These are phyloP conservation scores for Apostichopus japonicus DNA, from an alignment of 35 echinoderm and acorn worm species.

Conservation along the genomic window DNA sequence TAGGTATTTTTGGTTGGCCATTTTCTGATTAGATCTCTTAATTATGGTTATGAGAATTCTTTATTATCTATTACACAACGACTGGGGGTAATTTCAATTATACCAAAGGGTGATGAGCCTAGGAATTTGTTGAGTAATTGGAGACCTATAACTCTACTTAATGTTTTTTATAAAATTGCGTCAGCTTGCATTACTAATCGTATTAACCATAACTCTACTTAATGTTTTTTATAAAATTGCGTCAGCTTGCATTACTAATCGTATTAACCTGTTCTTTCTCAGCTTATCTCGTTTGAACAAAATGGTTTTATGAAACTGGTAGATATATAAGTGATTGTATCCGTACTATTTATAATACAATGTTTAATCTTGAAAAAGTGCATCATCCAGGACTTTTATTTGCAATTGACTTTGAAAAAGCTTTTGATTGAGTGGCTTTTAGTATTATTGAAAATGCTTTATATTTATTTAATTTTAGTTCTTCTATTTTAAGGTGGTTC, in stretches of 20 bases:
- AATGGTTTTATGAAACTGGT: slow-evolving; percentile 2
- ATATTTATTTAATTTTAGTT: background rate
- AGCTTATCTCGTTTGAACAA: slow-evolving; percentile 17
- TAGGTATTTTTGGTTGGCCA: background rate
- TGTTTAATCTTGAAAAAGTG: background rate
- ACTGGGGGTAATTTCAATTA: background rate
- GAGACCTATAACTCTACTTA: slow-evolving; percentile 18
- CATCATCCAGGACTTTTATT: background rate
- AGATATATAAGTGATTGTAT: slow-evolving; percentile 8
- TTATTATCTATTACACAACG: background rate
- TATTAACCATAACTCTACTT: too few species aligned
- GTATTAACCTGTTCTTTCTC: too few species aligned
- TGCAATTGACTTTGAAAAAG: background rate
- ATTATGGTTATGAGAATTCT: background rate
- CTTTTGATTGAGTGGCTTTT: background rate
- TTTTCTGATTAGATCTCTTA: slow-evolving; percentile 11
- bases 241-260: too few species aligned
- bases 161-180: slow-evolving; percentile 3
- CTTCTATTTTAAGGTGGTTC: slow-evolving; percentile 25
- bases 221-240: too few species aligned
- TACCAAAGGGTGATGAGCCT: background rate
- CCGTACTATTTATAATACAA: background rate
- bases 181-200: too few species aligned
- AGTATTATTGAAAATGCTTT: background rate
- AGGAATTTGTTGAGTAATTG: slow-evolving; percentile 12